A percentile compares a stretch with the other conserved stretches of the same genome.
phyloP scores from a whole-genome alignment of 2,113 vertebrate species.

The Ceyx melanurus region DNA sequence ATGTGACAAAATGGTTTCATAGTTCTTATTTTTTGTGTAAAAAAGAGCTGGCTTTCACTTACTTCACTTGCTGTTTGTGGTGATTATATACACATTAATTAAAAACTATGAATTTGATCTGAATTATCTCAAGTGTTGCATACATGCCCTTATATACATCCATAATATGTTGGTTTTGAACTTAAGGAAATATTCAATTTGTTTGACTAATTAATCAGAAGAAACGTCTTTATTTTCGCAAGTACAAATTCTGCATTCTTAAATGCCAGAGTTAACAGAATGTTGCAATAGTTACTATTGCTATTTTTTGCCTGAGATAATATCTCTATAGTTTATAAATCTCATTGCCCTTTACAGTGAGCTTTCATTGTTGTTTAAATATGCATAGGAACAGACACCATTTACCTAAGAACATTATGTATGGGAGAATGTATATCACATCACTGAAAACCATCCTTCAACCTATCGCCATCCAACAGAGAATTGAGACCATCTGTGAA shows the following conservation, averaged over 20 bases:
- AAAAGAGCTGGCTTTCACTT: background rate
- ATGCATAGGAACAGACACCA: background rate
- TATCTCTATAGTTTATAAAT: background rate
- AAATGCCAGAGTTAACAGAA: background rate
- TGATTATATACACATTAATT: background rate
- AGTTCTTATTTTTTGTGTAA: background rate
- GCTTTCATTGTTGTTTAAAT: constrained; percentile 24
- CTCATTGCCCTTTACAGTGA: background rate
- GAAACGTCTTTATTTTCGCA: background rate
- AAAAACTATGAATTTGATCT: background rate
- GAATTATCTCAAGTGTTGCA: background rate
- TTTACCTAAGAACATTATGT: background rate
- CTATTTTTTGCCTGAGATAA: constrained; percentile 21
- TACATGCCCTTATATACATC: background rate
- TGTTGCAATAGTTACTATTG: background rate
- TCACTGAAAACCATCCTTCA: background rate
- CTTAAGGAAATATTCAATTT: background rate
- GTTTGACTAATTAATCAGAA: background rate
- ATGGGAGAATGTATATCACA: background rate
- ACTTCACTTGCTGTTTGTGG: background rate
- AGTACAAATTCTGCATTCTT: background rate
- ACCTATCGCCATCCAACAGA: background rate
- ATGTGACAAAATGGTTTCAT: background rate
- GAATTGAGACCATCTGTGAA: background rate
- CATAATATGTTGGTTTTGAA: background rate